Evolutionary conservation across 2,888 invertebrate genomes (phyloP).

Genomic region (Merodon equestris): DNA sequence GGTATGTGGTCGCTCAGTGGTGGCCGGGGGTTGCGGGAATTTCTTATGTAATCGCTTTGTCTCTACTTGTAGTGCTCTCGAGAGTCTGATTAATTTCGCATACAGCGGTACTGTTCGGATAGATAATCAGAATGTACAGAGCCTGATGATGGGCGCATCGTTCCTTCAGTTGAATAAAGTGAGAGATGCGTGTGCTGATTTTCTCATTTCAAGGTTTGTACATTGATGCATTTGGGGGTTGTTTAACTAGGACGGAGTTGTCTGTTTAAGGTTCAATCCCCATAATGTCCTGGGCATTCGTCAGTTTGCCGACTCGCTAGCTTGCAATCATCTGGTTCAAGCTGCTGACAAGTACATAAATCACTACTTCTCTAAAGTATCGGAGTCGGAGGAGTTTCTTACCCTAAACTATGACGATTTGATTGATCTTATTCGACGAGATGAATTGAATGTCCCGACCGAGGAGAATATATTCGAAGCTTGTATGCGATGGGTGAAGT

Average conservation of each 20-base stretch:
- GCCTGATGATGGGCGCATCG: constrained; percentile 90
- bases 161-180: constrained; percentile 89
- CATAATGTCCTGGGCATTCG: constrained; percentile 90
- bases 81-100: constrained; percentile 90
- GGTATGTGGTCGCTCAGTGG: constrained; percentile 81
- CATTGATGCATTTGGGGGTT: background rate
- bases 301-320: constrained; percentile 88
- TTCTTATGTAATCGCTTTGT: no score
- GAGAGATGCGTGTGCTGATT: constrained; percentile 90
- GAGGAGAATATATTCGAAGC: constrained; percentile 93
- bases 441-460: constrained; percentile 87
- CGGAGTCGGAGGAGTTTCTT: constrained; percentile 87
- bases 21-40: no score
- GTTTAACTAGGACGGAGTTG: background rate
- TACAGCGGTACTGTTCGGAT: constrained; percentile 89
- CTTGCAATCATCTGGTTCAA: constrained; percentile 84
- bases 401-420: constrained; percentile 82
- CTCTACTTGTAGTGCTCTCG: constrained; percentile 83
- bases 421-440: constrained; percentile 84
- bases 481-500: constrained; percentile 89
- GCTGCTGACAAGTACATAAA: constrained; percentile 89
- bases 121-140: constrained; percentile 89
- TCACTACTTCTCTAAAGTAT: constrained; percentile 88
- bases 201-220: constrained; percentile 85
- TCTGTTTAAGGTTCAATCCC: constrained; percentile 83